Base-by-base conservation (phyloP, 2,888 invertebrate species). In the Camptogramma bilineatum region DNA sequence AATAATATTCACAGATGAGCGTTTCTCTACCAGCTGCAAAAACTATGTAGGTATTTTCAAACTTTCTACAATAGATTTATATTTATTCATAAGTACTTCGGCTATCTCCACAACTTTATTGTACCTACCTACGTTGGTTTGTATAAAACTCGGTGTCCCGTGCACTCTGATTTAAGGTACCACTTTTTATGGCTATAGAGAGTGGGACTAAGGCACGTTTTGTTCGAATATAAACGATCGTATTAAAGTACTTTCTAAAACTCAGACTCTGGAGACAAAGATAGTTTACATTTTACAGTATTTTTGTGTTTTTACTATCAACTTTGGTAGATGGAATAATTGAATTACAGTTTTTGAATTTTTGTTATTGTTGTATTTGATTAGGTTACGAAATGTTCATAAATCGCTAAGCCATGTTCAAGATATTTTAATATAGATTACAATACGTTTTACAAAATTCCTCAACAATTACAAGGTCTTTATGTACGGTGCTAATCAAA, bases 231-330 rank as follows among this genome's bases (percentile, higher is more conserved):
- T 79, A 81, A 83, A 85, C 73, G 77, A 72, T 70, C 72, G 34
- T 66, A 82, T 84, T 83, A 80, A 69, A 70, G 77, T 70, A 76
- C 84, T 85, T 83, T 84, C 84, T 82, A 83, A 79, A 75, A 69
- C 64, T 54, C 65, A 54, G 31, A 48, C 24, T 58, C 51, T 51
- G 46, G 18, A 48, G 34, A 53, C n/a, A 59, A 44, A 19, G 10
- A 16, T 16, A 51, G 19, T 47, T 18, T 47, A 47, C 18, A 24
- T 19, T 50, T 13, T 39, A 39, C 34, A 39, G 34, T 39, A 39
- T 34, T 34, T 34, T 34, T 34, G 24, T 13, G 34, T 34, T 28
- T 5, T 4, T 34, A 34, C 5, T 7, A 10, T 34, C 9, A 34
- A 34, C 34, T 34, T 34, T 34, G 1, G 34, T 34, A 3, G 9